Percentiles rank a stretch among this genome's conserved stretches.
Evolutionary conservation across 2,113 vertebrate genomes (phyloP).

Genomic region (Maccullochella peelii): DNA sequence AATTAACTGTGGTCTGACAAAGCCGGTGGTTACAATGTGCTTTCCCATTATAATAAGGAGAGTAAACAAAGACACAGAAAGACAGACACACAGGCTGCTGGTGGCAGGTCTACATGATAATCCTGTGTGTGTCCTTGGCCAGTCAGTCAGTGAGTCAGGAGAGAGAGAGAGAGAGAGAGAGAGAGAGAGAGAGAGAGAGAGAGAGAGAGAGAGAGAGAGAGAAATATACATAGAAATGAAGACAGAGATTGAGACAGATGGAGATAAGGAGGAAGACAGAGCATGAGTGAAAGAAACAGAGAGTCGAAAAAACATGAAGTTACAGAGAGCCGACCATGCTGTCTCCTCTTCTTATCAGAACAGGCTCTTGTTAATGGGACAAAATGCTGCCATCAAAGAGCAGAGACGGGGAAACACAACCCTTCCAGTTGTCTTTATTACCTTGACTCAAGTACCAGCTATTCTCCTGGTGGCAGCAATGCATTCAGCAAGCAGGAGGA

Average conservation of each 20-base stretch:
- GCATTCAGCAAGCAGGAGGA: constrained; percentile 44
- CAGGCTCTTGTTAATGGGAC: constrained; percentile 51
- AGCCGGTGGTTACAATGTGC: constrained; percentile 69
- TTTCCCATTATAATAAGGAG: constrained; percentile 64
- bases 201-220: neutral
- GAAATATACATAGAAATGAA: constrained; percentile 47
- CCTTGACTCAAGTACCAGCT: constrained; percentile 43
- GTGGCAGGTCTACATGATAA: constrained; percentile 63
- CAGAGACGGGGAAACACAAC: constrained; percentile 40
- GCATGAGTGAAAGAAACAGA: constrained; percentile 18
- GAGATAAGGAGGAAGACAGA: constrained; percentile 34
- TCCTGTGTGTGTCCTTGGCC: constrained; percentile 48
- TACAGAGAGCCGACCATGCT: neutral
- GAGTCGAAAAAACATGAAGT: constrained; percentile 38
- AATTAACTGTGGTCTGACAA: constrained; percentile 76
- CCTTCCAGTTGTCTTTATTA: constrained; percentile 60
- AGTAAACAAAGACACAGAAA: constrained; percentile 72
- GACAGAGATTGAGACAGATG: constrained; percentile 32
- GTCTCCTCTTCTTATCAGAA: constrained; percentile 45
- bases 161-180: neutral
- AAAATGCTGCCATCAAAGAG: constrained; percentile 62
- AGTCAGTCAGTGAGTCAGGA: constrained; percentile 29
- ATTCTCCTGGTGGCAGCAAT: constrained; percentile 44
- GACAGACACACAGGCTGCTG: constrained; percentile 40
- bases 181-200: constrained; percentile 7